Evolutionary conservation across 1,140 invertebrate species (phyloP).

Genomic region (Megalonaias nervosa): DNA sequence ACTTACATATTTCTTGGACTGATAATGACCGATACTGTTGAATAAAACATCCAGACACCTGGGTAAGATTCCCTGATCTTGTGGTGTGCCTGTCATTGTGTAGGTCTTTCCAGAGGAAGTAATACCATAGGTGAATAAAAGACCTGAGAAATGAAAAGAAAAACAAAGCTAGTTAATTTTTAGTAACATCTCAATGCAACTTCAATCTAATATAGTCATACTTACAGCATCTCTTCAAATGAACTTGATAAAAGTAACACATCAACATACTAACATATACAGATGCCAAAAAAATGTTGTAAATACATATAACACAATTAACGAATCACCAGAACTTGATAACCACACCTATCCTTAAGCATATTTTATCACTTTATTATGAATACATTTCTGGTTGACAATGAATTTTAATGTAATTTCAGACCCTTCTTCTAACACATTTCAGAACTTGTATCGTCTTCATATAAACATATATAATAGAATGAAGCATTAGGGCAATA

Average conservation of each 20-base stretch:
- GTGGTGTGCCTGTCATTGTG: constrained; percentile 89
- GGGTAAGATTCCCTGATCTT: constrained; percentile 89
- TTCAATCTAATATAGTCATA: neutral
- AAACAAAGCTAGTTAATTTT: neutral
- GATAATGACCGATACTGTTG: constrained; percentile 84
- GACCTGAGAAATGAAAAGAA: constrained; percentile 43
- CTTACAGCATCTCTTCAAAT: neutral
- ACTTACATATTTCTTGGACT: constrained; percentile 73
- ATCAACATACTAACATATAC: neutral
- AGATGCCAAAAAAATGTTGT: neutral
- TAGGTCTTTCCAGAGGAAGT: constrained; percentile 97
- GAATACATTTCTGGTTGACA: no score
- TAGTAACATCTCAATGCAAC: neutral
- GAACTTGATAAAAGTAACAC: neutral
- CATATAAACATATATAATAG: no score
- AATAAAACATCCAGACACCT: constrained; percentile 93
- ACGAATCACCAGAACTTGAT: neutral
- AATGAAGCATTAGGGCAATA: no score
- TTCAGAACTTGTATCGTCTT: no score
- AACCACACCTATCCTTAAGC: no score
- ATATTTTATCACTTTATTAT: no score
- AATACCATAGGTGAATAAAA: constrained; percentile 94
- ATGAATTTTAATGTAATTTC: no score
- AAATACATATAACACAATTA: neutral
- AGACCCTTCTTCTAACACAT: no score